Evolutionary conservation across 2,113 vertebrate species (phyloP), one percentile per base, ranked within the genome.

Genomic region (Tonatia bakeri): DNA sequence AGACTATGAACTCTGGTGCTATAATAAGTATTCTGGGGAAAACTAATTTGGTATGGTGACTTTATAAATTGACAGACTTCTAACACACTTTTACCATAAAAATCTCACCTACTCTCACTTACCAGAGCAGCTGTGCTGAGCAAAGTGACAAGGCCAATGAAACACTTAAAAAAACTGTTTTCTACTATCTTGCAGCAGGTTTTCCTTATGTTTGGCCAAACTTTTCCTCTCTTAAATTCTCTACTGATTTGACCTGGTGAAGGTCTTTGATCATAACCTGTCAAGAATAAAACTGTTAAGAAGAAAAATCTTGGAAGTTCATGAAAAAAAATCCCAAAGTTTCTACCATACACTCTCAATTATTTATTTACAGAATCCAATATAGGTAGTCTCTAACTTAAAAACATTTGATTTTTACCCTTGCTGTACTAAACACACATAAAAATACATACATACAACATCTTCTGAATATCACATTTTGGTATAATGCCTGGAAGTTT

Each of bases 141-240:
- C 96, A 99, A 98, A 96, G 99, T 99, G 99, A 99, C 99, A 91
- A 99, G 99, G 94, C 99, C 99, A 97, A 99, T 99, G 97, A 99
- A 99, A 92, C 98, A 99, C 97, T 99, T 99, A 98, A 99, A 99
- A 99, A 99, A 99, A 97, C 97, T 99, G 97, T 99, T 99, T 97
- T 99, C 99, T 73, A 99, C 99, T 91, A 99, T 99, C 73, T 96
- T 99, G 97, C 94, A 99, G 97, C 99, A 99, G 6, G 99, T 99
- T 98, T 99, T 99, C 54, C 99, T 98, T 64, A 99, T 97, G 1
- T 98, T 99, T 99, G 99, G 99, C 99, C 99, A 99, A 24, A 98
- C 94, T 96, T 98, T 99, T 98, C 99, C 99, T 95, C 91, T 97
- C 69, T 97, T 98, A 87, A 98, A 98, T 20, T 99, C 98, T 61